phyloP scores from a whole-genome alignment of 2,888 invertebrate species.

The Drosophila hamatofila region DNA sequence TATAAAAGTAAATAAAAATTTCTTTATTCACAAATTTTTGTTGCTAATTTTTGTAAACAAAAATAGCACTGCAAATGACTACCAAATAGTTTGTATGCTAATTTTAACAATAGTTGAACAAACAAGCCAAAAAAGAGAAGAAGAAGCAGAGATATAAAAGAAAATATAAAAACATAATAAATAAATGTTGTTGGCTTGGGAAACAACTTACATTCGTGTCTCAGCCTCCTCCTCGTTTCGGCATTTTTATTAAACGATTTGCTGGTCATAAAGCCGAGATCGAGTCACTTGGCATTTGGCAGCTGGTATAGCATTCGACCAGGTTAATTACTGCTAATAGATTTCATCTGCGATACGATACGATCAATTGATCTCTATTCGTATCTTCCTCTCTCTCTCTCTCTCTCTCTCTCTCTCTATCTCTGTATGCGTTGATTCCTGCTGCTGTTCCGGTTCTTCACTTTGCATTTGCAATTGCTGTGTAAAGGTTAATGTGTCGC shows the following conservation, averaged over 20 bases:
- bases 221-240: constrained; percentile 8
- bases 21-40: not conserved
- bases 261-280: constrained; percentile 27
- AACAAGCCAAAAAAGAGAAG: not conserved
- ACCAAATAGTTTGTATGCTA: constrained; percentile 2
- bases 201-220: constrained; percentile 37
- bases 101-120: not conserved
- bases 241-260: constrained; percentile 44
- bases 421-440: constrained; percentile 51
- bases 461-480: constrained; percentile 8
- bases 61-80: not conserved
- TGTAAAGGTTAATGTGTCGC: constrained; percentile 75
- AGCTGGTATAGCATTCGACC: constrained; percentile 53
- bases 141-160: not conserved
- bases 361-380: constrained; percentile 10
- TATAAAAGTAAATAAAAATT: not conserved
- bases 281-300: constrained; percentile 51
- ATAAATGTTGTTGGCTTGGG: constrained; percentile 28
- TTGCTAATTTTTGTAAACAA: not conserved
- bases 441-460: constrained; percentile 52
- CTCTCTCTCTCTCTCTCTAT: not conserved
- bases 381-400: not conserved
- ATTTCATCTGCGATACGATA: constrained; percentile 33
- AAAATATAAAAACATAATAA: constrained; percentile 25
- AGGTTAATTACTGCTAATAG: constrained; percentile 57